Evolutionary conservation across 2,797 vertebrate genomes (phyloP).

Genomic region (Petrocephalus schoutedeni): DNA sequence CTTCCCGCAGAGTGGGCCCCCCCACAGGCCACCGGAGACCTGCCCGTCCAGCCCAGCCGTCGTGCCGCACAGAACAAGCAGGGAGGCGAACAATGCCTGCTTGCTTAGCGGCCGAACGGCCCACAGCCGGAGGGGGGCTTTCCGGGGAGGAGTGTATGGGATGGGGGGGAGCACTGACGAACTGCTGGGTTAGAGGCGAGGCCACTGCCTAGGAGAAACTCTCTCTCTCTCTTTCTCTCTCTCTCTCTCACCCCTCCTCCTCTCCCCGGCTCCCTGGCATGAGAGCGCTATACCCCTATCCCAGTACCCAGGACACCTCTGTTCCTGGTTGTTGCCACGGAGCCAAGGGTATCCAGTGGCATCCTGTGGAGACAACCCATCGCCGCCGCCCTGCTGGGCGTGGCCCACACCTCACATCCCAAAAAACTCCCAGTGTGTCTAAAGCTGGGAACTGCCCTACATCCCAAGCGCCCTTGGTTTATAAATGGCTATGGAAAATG

Average conservation of each 20-base stretch:
- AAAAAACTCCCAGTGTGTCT: neutral
- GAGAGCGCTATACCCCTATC: neutral
- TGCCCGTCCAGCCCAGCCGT: constrained; percentile 22
- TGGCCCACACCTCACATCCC: neutral
- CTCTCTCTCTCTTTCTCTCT: constrained; percentile 22
- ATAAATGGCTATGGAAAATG: constrained; percentile 54
- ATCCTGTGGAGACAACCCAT: neutral
- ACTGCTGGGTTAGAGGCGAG: constrained; percentile 46
- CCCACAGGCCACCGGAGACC: constrained; percentile 21
- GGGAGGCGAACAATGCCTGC: constrained; percentile 60
- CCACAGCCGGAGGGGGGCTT: constrained; percentile 1
- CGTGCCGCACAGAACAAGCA: constrained; percentile 48
- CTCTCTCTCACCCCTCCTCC: neutral
- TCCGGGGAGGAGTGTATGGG: neutral
- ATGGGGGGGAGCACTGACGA: constrained; percentile 40
- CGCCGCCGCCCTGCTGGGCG: neutral
- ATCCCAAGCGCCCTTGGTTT: constrained; percentile 47
- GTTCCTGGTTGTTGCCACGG: neutral
- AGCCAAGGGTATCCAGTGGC: neutral
- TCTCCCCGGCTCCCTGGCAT: neutral
- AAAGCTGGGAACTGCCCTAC: neutral
- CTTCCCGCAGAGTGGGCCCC: neutral
- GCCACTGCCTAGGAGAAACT: constrained; percentile 32
- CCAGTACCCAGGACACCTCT: neutral
- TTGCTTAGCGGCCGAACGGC: constrained; percentile 34